Evolutionary conservation across 2,888 invertebrate species (phyloP), one percentile per base, ranked within the genome.

Genomic region (Nemotelus nigrinus): DNA sequence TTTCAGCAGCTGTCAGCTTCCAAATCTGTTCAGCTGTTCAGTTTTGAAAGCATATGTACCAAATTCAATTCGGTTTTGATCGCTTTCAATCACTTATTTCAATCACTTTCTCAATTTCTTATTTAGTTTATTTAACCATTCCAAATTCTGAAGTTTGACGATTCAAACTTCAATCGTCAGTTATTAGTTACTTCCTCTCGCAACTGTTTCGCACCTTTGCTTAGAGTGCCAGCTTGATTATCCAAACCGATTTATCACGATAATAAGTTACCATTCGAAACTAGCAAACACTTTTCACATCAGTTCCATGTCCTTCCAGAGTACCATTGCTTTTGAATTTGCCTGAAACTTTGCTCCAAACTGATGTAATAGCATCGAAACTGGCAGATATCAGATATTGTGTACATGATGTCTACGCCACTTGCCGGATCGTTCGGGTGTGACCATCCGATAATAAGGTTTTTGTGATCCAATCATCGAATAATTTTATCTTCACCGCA

Each of bases 291-390:
- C 96, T 94, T 88, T 99, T 99, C 0, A 99, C 97, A 90, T 99
- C 99, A 89, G 97, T 99, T 85, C 99, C 99, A 86, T 99, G 99
- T 0, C 99, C 99, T 88, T 99, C 99, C 79, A 99, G 88, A 1
- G 97, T 97, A 2, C 97, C 95, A 85, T 93, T 93, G 86, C 96
- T 96, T 85, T 96, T 96, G 88, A 95, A 97, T 82, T 94, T 92
- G 81, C 92, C 94, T 82, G 92, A 91, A 83, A 93, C 93, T 83
- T 93, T 93, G 81, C 96, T 95, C 98, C 99, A 99, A 82, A 99
- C 93, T 57, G 96, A 94, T 7, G 95, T 94, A 0, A 98, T 97
- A 0, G 95, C 96, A 90, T 99, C 99, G 87, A 99, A 99, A 88
- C 98, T 97, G 4, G 95, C 96, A 2, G 97, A 95, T 1, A 98